These are phyloP conservation scores for Hemiscyllium ocellatum DNA, from an alignment of 2,113 vertebrate genomes.

Conservation along the genomic window DNA sequence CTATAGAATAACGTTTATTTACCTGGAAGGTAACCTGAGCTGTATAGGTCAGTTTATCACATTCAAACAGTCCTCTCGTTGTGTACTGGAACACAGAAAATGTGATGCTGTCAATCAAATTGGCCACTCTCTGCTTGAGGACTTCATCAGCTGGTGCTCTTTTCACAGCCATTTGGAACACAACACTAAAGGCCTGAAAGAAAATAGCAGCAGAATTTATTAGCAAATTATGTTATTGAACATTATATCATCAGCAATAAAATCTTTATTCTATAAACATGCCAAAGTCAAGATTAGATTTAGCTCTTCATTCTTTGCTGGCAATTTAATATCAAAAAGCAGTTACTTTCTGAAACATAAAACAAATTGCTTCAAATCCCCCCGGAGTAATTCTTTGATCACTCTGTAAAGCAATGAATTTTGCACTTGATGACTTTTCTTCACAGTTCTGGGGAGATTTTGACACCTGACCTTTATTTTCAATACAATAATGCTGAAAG, in stretches of 20 bases:
- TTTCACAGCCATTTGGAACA: conserved; percentile 83
- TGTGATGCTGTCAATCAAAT: conserved; percentile 84
- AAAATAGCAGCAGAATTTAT: conserved; percentile 20
- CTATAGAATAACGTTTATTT: conserved; percentile 34
- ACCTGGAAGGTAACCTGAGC: conserved; percentile 92
- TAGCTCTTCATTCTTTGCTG: background rate
- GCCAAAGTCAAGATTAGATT: conserved; percentile 1
- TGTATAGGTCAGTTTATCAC: conserved; percentile 81
- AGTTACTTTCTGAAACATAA: background rate
- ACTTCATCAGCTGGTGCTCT: conserved; percentile 64
- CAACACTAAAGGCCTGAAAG: conserved; percentile 73
- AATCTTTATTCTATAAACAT: background rate
- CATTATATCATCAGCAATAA: background rate
- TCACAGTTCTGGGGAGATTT: background rate
- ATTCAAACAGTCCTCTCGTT: conserved; percentile 80
- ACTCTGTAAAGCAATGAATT: background rate
- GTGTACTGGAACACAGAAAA: conserved; percentile 84
- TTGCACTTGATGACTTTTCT: background rate
- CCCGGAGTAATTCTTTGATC: background rate
- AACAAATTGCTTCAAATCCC: background rate
- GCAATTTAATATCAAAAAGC: conserved; percentile 9
- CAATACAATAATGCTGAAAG: background rate
- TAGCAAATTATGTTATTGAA: background rate
- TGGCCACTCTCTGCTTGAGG: conserved; percentile 63
- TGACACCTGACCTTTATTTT: background rate